Percentiles rank a stretch among this genome's conserved stretches.
Conservation (phyloP, 1,140 invertebrate species). For the Trinorchestia longiramus region DNA sequence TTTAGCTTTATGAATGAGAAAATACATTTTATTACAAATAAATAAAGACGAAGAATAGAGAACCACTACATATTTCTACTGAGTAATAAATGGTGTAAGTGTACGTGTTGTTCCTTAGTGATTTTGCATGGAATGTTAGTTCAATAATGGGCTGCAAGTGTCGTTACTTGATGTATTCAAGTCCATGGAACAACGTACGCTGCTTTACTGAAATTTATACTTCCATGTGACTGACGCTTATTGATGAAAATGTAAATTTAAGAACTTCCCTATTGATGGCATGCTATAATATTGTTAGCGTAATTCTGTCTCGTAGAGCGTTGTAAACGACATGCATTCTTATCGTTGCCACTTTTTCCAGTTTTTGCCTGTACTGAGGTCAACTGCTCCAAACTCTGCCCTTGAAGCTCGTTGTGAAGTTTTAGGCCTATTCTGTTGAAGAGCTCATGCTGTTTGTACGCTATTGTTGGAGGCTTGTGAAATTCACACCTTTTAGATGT, state of each 20-base stretch:
- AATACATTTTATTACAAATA: too few relatives aligned
- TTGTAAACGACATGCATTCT: neutral
- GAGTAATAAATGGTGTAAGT: too few relatives aligned
- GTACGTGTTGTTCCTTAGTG: too few relatives aligned
- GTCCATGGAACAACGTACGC: neutral
- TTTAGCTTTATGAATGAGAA: neutral
- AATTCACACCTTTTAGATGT: constrained; percentile 48
- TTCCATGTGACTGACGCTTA: neutral
- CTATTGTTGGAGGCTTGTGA: neutral
- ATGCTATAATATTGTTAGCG: neutral
- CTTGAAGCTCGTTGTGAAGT: neutral
- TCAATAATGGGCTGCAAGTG: too few relatives aligned
- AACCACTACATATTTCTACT: too few relatives aligned
- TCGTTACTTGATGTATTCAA: too few relatives aligned
- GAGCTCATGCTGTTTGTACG: constrained; percentile 1
- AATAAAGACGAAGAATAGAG: too few relatives aligned
- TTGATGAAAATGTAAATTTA: neutral
- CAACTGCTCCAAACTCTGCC: neutral
- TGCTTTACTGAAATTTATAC: neutral
- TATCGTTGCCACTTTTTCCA: neutral
- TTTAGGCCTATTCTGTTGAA: neutral
- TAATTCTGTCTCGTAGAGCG: neutral
- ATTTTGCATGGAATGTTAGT: too few relatives aligned
- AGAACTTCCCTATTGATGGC: neutral
- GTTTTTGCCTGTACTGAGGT: neutral